phyloP scores from a whole-genome alignment of 37 sponge, comb jelly and placozoan species.

The Bolinopsis microptera region DNA sequence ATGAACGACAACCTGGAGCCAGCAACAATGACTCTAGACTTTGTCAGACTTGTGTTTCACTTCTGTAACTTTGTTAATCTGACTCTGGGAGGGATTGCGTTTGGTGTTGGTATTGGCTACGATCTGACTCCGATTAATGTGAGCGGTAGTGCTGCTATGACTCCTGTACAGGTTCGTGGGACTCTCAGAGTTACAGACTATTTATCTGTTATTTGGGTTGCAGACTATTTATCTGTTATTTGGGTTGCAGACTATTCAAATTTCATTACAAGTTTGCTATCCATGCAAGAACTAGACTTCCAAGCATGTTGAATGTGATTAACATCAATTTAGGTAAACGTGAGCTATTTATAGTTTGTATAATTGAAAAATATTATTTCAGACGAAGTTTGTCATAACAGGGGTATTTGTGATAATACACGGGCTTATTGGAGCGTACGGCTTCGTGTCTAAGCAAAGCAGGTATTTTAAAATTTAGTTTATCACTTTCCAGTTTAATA shows the following conservation, averaged over 20 bases:
- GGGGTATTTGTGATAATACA: conserved; percentile 8
- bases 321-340: too few species aligned
- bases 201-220: too few species aligned
- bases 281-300: too few species aligned
- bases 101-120: conserved; percentile 48
- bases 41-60: conserved; percentile 46
- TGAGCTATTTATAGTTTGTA: too few species aligned
- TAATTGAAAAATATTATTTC: background rate
- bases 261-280: too few species aligned
- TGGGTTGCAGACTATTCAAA: too few species aligned
- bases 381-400: conserved; percentile 42
- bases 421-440: conserved; percentile 33
- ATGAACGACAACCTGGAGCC: conserved; percentile 30
- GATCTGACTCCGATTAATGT: conserved; percentile 37
- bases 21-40: conserved; percentile 14
- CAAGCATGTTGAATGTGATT: too few species aligned
- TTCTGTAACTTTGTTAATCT: conserved; percentile 46
- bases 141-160: background rate
- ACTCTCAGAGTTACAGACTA: background rate
- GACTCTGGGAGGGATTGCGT: conserved; percentile 20
- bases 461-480: conserved; percentile 12
- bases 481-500: too few species aligned
- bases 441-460: conserved; percentile 53
- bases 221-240: too few species aligned
- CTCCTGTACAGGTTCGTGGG: background rate